Conservation (phyloP, 2,888 invertebrate species). For the Caenorhabditis sp. region DNA sequence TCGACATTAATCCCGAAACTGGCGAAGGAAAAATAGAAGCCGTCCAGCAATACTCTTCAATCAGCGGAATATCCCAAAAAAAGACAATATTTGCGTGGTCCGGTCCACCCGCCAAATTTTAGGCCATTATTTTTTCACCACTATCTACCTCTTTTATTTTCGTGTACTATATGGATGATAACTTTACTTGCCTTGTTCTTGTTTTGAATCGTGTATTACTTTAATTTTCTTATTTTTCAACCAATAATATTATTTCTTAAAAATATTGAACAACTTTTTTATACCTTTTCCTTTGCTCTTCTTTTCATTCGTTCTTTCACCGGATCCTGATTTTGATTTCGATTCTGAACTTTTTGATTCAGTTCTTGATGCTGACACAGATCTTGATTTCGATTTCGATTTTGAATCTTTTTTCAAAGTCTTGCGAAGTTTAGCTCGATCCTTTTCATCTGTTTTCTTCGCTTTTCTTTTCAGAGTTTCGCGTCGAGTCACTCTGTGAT, state of each 20-base stretch:
- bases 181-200: background rate
- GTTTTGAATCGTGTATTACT: background rate
- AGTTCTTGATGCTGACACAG: too few relatives aligned
- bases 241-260: background rate
- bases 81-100: background rate
- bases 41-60: background rate
- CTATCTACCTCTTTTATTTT: background rate
- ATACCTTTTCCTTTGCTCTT: background rate
- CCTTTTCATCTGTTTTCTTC: background rate
- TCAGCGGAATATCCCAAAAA: conserved; percentile 3
- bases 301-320: background rate
- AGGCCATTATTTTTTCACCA: background rate
- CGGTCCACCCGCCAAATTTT: background rate
- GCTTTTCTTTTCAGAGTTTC: background rate
- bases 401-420: background rate
- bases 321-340: background rate
- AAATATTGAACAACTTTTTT: background rate
- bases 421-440: background rate
- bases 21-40: background rate
- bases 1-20: background rate
- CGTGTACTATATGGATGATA: background rate
- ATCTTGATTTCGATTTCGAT: background rate
- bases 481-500: background rate
- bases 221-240: background rate
- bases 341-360: background rate